phyloP scores from a whole-genome alignment of 53 echinoderm and acorn worm species.

The Holothuria leucospilota region DNA sequence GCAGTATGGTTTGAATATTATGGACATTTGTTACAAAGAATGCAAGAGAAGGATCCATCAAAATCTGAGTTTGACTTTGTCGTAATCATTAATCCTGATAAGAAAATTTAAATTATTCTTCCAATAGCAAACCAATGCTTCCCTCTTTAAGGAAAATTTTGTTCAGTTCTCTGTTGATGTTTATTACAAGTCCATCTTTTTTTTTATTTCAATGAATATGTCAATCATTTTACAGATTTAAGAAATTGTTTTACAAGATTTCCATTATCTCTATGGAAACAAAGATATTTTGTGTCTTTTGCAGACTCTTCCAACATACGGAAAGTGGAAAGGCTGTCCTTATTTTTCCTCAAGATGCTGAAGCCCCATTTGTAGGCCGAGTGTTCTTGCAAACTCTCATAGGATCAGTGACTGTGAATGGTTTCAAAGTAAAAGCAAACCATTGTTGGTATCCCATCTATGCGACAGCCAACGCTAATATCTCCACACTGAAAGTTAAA shows the following conservation, averaged over 20 bases:
- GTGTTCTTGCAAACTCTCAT: neutral
- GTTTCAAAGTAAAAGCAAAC: slow-evolving; percentile 4
- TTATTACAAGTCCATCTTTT: too few species aligned
- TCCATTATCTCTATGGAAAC: neutral
- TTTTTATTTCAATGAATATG: too few species aligned
- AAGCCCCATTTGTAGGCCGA: slow-evolving; percentile 10
- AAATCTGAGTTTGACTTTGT: too few species aligned
- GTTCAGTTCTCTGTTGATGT: too few species aligned
- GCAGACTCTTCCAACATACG: neutral
- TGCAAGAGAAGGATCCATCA: too few species aligned
- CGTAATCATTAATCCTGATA: too few species aligned
- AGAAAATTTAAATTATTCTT: too few species aligned
- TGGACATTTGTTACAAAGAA: too few species aligned
- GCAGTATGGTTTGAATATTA: too few species aligned
- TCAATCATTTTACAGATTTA: neutral
- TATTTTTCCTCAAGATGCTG: neutral
- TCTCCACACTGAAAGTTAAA: neutral
- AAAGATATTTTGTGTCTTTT: neutral
- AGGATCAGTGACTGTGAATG: slow-evolving; percentile 20
- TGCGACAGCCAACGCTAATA: neutral
- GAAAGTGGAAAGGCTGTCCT: neutral
- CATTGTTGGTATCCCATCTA: neutral
- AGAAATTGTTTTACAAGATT: neutral
- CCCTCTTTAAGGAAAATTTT: too few species aligned
- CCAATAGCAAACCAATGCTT: too few species aligned